These are phyloP conservation scores for Nymphalis io DNA, from an alignment of 1,140 invertebrate genomes.

Conservation along the genomic window DNA sequence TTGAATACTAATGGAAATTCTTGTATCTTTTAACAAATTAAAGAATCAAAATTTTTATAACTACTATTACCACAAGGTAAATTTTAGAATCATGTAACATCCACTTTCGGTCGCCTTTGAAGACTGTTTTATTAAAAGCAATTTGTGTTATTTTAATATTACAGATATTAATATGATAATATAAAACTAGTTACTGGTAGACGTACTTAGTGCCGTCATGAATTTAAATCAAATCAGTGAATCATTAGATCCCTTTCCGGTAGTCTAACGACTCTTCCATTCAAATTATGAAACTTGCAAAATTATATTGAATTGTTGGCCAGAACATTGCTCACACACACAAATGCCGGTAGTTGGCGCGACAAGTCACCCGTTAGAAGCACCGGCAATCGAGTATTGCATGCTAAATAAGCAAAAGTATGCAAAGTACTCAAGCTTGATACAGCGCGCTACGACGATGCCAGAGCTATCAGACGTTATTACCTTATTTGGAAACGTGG, in stretches of 20 bases:
- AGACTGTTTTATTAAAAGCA: not conserved
- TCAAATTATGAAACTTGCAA: slow-evolving; percentile 29
- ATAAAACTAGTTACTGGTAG: not conserved
- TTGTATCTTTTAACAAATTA: slow-evolving; percentile 8
- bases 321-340: slow-evolving; percentile 39
- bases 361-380: slow-evolving; percentile 59
- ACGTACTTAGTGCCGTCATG: slow-evolving; percentile 13
- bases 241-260: slow-evolving; percentile 49
- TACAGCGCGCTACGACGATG: slow-evolving; percentile 35
- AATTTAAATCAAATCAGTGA: slow-evolving; percentile 41
- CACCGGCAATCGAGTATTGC: slow-evolving; percentile 55
- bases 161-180: slow-evolving; percentile 18
- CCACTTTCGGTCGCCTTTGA: slow-evolving; percentile 12
- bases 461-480: slow-evolving; percentile 47
- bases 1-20: slow-evolving; percentile 6
- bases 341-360: slow-evolving; percentile 62
- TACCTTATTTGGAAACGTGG: slow-evolving; percentile 54
- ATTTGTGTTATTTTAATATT: not conserved
- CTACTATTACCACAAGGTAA: slow-evolving; percentile 12
- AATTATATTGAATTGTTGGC: slow-evolving; percentile 30
- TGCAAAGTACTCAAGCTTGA: slow-evolving; percentile 50
- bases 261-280: slow-evolving; percentile 33
- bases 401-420: slow-evolving; percentile 56
- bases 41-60: slow-evolving; percentile 16
- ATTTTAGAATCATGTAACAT: not conserved